Percentiles rank a stretch among this genome's conserved stretches.
These are phyloP conservation scores for Mercenaria mercenaria DNA, from an alignment of 1,140 invertebrate genomes.

Conservation along the genomic window DNA sequence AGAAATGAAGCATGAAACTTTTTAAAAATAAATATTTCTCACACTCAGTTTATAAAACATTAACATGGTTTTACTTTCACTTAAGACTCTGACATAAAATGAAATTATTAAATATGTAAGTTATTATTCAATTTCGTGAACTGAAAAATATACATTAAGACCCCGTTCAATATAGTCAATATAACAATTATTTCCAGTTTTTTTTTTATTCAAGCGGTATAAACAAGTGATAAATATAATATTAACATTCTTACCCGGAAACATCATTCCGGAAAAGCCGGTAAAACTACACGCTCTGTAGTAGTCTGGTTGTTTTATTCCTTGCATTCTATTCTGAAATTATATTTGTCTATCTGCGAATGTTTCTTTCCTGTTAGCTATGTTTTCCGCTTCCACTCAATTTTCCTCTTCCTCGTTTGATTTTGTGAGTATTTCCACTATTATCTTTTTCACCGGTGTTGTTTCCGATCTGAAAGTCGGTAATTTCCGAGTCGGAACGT, in stretches of 20 bases:
- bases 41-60: no score
- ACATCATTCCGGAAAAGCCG: slow-evolving; percentile 76
- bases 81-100: no score
- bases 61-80: no score
- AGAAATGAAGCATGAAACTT: no score
- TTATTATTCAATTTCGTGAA: no score
- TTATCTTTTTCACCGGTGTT: slow-evolving; percentile 54
- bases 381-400: slow-evolving; percentile 62
- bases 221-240: no score
- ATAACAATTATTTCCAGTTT: no score
- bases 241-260: slow-evolving; percentile 72
- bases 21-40: no score
- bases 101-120: no score
- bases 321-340: slow-evolving; percentile 73
- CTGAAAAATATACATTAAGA: no score
- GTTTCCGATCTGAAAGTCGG: slow-evolving; percentile 63
- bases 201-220: no score
- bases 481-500: slow-evolving; percentile 62
- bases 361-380: slow-evolving; percentile 46
- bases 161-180: no score
- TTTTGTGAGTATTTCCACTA: slow-evolving; percentile 59
- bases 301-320: slow-evolving; percentile 77
- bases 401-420: slow-evolving; percentile 56
- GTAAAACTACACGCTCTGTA: slow-evolving; percentile 77
- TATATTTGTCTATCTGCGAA: slow-evolving; percentile 60